Evolutionary conservation across 2,797 vertebrate genomes (phyloP), one percentile per base, ranked within the genome.

Genomic region (Mormyrops boulengeri): DNA sequence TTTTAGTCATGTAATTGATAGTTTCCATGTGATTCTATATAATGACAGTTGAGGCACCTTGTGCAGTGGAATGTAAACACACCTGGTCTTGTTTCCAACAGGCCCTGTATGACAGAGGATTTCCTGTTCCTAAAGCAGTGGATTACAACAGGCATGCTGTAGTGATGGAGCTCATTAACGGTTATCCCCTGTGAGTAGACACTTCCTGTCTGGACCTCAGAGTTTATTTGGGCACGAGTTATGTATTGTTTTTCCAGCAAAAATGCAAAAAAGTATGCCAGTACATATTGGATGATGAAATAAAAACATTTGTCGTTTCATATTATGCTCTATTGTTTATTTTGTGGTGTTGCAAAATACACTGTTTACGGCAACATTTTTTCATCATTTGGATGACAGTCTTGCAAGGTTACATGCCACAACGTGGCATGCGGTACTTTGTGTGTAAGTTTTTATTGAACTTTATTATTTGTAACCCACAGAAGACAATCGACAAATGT

Each of bases 91-190:
- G 12, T 91, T 90, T 91, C 22, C 91, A 62, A 90, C 91, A 98
- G 97, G 97, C 94, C 0, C 93, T 98, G 91, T 96, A 98, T 93
- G 98, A 99, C 44, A 94, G 95, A 93, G 96, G 97, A 89, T 99
- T 99, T 95, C 98, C 99, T 80, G 98, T 99, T 93, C 99, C 99
- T 73, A 98, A 97, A 92, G 98, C 99, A 89, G 90, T 98, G 91
- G 99, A 99, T 94, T 99, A 98, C 92, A 99, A 99, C 94, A 96
- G 98, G 90, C 99, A 99, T 91, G 97, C 98, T 11, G 95, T 99
- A 8, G 95, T 99, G 91, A 99, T 99, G 99, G 98, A 99, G 93
- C 96, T 99, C 90, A 96, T 99, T 92, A 97, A 96, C 94, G 98
- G 99, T 89, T 98, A 97, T 94, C 98, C 99, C 38, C 92, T 99